Evolutionary conservation across 2,113 vertebrate species (phyloP).

Genomic region (Azemiops feae): DNA sequence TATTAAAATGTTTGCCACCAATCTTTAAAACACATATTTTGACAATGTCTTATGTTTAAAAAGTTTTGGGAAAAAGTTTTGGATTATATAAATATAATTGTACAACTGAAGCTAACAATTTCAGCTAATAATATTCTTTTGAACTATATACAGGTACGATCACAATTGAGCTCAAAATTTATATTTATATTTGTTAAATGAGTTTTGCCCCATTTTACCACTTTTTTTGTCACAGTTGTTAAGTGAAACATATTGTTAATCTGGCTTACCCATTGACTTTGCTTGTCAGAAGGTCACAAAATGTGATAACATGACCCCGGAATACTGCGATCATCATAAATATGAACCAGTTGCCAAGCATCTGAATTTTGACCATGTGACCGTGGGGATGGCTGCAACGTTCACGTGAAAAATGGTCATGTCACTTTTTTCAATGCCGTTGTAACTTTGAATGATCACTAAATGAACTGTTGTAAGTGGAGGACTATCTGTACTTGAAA

Average conservation of each 20-base stretch:
- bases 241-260: not conserved
- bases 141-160: not conserved
- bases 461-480: not conserved
- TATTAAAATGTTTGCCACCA: not conserved
- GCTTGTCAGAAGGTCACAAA: not conserved
- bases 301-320: not conserved
- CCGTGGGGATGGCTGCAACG: not conserved
- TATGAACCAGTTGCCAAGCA: not conserved
- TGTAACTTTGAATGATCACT: not conserved
- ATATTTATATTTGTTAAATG: not conserved
- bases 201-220: not conserved
- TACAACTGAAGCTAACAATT: not conserved
- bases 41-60: not conserved
- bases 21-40: not conserved
- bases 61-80: not conserved
- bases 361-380: not conserved
- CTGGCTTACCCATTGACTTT: not conserved
- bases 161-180: not conserved
- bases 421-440: not conserved
- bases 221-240: not conserved
- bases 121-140: not conserved
- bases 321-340: not conserved
- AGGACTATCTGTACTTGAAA: not conserved
- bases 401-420: not conserved
- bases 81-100: not conserved